phyloP scores from a whole-genome alignment of 2,797 vertebrate species.

The Micrastur ruficollis region DNA sequence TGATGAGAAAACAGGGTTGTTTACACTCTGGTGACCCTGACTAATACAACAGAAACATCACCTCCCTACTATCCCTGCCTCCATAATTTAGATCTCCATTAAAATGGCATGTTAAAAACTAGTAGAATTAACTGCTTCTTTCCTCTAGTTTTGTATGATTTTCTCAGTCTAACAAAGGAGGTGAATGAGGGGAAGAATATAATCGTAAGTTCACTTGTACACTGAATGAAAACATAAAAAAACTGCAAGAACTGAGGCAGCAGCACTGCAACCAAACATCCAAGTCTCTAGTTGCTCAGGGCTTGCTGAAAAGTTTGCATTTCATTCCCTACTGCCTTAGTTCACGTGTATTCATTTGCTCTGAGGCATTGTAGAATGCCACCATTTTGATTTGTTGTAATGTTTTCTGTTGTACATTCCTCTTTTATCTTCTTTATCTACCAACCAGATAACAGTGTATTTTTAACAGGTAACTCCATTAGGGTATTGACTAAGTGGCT shows the following conservation, averaged over 20 bases:
- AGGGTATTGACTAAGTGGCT: constrained; percentile 20
- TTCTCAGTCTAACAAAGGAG: background rate
- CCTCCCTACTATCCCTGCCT: background rate
- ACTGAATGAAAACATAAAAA: background rate
- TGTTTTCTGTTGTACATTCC: background rate
- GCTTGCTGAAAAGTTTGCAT: background rate
- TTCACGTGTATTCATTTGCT: background rate
- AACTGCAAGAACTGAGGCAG: background rate
- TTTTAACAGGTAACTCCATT: constrained; percentile 53
- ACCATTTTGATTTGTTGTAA: constrained; percentile 14
- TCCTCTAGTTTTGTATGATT: background rate
- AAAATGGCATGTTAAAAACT: background rate
- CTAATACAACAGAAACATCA: background rate
- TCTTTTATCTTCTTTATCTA: constrained; percentile 43
- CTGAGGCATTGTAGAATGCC: background rate
- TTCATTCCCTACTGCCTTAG: background rate
- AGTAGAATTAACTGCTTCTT: background rate
- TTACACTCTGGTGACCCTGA: background rate
- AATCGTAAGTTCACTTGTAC: background rate
- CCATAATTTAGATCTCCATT: background rate
- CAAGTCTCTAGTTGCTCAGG: background rate
- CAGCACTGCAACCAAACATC: background rate
- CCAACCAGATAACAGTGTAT: constrained; percentile 3
- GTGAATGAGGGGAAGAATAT: background rate
- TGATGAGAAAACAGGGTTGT: background rate